Conservation (phyloP, 2,888 invertebrate genomes). For the Andrena praecox region DNA sequence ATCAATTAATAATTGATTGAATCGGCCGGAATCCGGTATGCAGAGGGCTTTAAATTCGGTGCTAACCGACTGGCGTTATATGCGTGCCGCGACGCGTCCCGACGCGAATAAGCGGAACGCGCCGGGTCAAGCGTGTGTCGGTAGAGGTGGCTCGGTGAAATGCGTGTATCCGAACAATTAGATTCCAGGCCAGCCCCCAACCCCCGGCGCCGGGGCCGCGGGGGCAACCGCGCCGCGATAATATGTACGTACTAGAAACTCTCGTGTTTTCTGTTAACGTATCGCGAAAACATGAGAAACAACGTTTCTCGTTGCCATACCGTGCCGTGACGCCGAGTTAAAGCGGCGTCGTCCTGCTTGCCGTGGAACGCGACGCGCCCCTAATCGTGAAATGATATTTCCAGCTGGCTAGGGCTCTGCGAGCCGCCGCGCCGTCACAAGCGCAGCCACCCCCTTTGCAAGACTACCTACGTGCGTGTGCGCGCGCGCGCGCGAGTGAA, state of each 20-base stretch:
- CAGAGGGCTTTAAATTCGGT: constrained; percentile 48
- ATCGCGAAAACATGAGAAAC: constrained; percentile 77
- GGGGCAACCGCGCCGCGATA: constrained; percentile 63
- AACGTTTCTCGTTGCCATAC: constrained; percentile 74
- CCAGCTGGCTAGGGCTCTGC: constrained; percentile 61
- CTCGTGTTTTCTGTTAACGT: constrained; percentile 78
- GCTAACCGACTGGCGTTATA: background rate
- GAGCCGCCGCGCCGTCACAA: constrained; percentile 6
- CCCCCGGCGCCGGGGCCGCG: constrained; percentile 44
- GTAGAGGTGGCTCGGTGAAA: constrained; percentile 69
- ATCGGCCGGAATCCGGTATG: constrained; percentile 30
- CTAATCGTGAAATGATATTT: constrained; percentile 74
- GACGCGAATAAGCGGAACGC: constrained; percentile 45
- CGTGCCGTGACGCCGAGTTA: constrained; percentile 59
- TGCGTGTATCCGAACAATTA: constrained; percentile 81
- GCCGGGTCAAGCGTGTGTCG: constrained; percentile 13
- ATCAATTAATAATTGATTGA: constrained; percentile 53
- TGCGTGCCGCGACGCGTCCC: constrained; percentile 5
- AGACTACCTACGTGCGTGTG: constrained; percentile 31
- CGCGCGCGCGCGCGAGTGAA: constrained; percentile 57
- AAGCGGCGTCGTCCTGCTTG: constrained; percentile 62
- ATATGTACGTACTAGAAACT: constrained; percentile 76
- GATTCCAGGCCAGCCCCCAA: constrained; percentile 70
- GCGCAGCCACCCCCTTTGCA: constrained; percentile 30
- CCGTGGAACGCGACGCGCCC: constrained; percentile 64